Base-by-base conservation (phyloP, 2,797 vertebrate species). In the Brotula barbata region DNA sequence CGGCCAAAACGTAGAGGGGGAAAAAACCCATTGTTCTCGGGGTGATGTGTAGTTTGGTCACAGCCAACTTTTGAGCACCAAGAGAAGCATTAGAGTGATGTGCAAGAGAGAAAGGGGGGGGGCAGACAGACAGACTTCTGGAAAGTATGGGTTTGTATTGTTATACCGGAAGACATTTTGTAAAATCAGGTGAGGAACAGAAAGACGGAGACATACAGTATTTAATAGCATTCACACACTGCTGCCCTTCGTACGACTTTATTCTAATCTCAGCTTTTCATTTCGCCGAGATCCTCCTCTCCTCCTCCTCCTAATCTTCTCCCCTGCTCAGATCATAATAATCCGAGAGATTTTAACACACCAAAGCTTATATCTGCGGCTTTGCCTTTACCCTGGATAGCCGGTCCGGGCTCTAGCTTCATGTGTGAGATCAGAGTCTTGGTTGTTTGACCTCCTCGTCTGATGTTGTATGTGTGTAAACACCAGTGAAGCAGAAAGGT, bases 381-480 rank as follows among this genome's bases (percentile, higher is more conserved):
- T 0, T 40, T 6, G 1, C 22, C 40, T 7, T 2, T 16, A 22
- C 25, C 49, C 10, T 19, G 12, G 33, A 44, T 64, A 33, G 48
- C 28, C 51, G 36, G 46, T 31, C 12, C 6, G 19, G 21, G 34
- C 9, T 8, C 20, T 46, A 31, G 77, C 60, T 64, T 71, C 22
- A 9, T 71, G 57, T 55, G 55, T 70, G n/a, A 61, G 75, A 83
- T 81, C 73, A 71, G 62, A 80, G 76, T 23, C 40, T 5, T 19
- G n/a, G 40, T 33, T 33, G 58, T 70, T 73, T 80, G 81, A 87
- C 72, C 82, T 71, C 58, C 61, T 62, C 60, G 6, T 88, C 69
- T 84, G 80, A 86, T 79, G 77, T 81, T 78, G 74, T 75, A 40
- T 74, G 76, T 79, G 78, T 58, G 75, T 79, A 84, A 88, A 86